Conservation (phyloP, 2,797 vertebrate genomes). For the Pangasius sanitwongsei region DNA sequence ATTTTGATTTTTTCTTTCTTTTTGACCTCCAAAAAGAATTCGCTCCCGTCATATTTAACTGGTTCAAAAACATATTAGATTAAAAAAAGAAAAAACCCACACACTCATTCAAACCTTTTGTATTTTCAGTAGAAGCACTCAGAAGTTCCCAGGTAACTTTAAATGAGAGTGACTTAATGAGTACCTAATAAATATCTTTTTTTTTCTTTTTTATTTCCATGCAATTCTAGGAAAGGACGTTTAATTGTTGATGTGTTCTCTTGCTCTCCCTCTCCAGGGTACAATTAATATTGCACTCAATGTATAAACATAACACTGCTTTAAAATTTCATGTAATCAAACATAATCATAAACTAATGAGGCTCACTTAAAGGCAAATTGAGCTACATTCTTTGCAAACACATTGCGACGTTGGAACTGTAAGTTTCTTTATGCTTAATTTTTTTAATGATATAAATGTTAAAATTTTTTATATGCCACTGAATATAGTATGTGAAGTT, state of each 20-base stretch:
- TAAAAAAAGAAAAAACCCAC: not conserved
- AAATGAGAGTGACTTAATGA: not conserved
- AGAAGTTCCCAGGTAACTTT: not conserved
- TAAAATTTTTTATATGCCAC: not conserved
- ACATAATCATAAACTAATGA: constrained; percentile 14
- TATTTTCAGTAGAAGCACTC: not conserved
- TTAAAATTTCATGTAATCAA: constrained; percentile 11
- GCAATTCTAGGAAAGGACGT: not conserved
- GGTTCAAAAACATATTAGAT: not conserved
- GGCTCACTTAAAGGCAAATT: constrained; percentile 12
- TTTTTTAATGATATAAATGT: not conserved
- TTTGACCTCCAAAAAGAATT: not conserved
- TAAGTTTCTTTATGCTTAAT: not conserved
- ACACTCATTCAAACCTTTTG: not conserved
- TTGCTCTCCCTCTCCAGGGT: not conserved
- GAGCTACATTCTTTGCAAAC: not conserved
- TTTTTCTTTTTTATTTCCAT: too few species aligned
- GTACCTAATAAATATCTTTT: not conserved
- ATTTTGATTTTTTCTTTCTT: not conserved
- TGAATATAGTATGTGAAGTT: not conserved
- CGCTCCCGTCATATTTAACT: not conserved
- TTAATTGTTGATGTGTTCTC: not conserved
- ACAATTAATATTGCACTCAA: constrained; percentile 15
- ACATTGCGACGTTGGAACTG: not conserved
- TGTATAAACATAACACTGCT: not conserved